Evolutionary conservation across 2,888 invertebrate species (phyloP), one percentile per base, ranked within the genome.

Genomic region (Bombyx huttoni): DNA sequence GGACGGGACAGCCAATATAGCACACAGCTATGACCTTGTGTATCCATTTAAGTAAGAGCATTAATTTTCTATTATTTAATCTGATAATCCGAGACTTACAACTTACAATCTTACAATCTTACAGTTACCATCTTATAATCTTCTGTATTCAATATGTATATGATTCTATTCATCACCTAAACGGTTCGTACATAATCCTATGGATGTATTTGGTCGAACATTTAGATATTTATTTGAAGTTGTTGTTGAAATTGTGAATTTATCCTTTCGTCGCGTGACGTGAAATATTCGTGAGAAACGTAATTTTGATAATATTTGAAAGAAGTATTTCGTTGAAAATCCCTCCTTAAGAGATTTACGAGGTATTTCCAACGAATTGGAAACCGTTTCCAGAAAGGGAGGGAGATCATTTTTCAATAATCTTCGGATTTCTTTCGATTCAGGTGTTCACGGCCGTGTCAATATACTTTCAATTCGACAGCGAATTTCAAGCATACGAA

Each of bases 401-500:
- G 46, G 55, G 47, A 68, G 69, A 79, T 78, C 66, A 78, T 71
- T 78, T 77, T 75, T 73, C 80, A 77, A 79, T 81, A 81, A 79
- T 75, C 71, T 70, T 59, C 58, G 66, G 69, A 72, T 73, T 68
- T 62, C 57, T 52, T 24, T 57, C 46, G 51, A 40, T 53, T 40
- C 45, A 49, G 51, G 51, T 51, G 49, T 47, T 52, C 35, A 12
- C 8, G n/a, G 46, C 50, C 5, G 24, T 24, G 24, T 24, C 24
- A 40, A 12, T 40, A 7, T 40, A 40, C 40, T 8, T 40, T 8
- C 5, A 1, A 10, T 48, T 48, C 24, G 34, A 33, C 8, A n/a
- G 33, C 48, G 48, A n/a, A 33, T 33, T 33, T 48, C 14, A 48
- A 48, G 24, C 33, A 48, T 24, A 48, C 33, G 12, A 48, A 48